Conservation (phyloP, 1,140 invertebrate genomes). For the Augochlora pura region DNA sequence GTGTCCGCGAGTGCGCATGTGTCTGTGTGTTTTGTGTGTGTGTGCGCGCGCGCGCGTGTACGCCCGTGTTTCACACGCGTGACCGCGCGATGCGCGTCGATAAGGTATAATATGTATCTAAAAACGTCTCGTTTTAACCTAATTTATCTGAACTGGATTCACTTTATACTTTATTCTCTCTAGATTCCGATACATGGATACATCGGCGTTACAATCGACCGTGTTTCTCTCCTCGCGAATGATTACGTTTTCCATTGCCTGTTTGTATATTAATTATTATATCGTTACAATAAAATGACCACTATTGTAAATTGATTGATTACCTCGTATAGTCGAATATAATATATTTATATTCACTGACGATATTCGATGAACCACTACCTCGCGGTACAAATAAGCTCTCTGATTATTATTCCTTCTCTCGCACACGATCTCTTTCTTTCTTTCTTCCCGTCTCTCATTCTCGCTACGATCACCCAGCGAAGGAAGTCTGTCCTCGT, state of each 20-base stretch:
- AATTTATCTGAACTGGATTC: conserved; percentile 27
- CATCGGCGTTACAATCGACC: neutral
- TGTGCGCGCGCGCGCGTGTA: neutral
- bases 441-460: neutral
- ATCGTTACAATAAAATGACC: conserved; percentile 54
- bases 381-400: conserved; percentile 41
- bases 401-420: conserved; percentile 20
- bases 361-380: conserved; percentile 11
- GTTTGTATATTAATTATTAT: conserved; percentile 22
- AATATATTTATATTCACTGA: conserved; percentile 38
- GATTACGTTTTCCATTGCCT: conserved; percentile 4
- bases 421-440: neutral
- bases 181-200: conserved; percentile 7
- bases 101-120: conserved; percentile 45
- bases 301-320: conserved; percentile 59
- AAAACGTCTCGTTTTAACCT: conserved; percentile 25
- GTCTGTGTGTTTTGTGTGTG: neutral
- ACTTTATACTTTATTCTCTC: neutral
- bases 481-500: conserved; percentile 31
- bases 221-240: conserved; percentile 1
- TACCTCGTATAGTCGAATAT: conserved; percentile 48
- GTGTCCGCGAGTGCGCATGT: too few species aligned
- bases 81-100: neutral
- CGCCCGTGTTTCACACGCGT: neutral
- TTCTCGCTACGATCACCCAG: neutral